Evolutionary conservation across 2,888 invertebrate species (phyloP), one percentile per base, ranked within the genome.

Genomic region (Lacanobia wlatinum): DNA sequence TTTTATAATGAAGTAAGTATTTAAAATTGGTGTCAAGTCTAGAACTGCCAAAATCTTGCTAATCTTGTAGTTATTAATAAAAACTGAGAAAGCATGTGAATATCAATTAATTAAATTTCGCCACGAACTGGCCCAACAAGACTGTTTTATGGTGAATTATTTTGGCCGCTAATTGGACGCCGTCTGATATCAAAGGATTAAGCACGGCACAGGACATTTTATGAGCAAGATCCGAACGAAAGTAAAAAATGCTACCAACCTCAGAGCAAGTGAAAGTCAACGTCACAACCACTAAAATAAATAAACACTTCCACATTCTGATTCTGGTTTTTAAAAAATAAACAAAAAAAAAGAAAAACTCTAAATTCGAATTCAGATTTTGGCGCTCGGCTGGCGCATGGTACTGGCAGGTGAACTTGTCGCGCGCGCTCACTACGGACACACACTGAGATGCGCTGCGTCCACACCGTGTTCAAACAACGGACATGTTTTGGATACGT

Each of bases 221-320:
- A 73, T 66, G 55, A 71, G 12, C 63, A 72, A 61, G 62, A 73
- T 70, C 38, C 56, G 68, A 86, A 87, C 77, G 83, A 84, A 88
- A 88, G 87, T 80, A 82, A 88, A 87, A 73, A 82, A 83, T 81
- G 77, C 68, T 86, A 92, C 94, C 82, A 89, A 95, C 95, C 94
- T 94, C 90, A 56, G 92, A 89, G 86, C 82, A 87, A 90, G 92
- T 92, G 91, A 94, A 94, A 93, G 93, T 92, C 84, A 91, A 85
- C 73, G 89, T 87, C 85, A 92, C 90, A 85, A 91, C 78, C 92
- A 95, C 91, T 81, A 95, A 90, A 87, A 93, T 86, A 83, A 92
- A 90, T 88, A 90, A 88, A 86, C 92, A 93, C 93, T 93, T 94
- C 91, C 92, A 94, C 95, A 95, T 96, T 85, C 85, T 93, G 90